These are phyloP conservation scores for Catostomus latipinnis DNA, from an alignment of 2,797 vertebrate genomes.

Conservation along the genomic window DNA sequence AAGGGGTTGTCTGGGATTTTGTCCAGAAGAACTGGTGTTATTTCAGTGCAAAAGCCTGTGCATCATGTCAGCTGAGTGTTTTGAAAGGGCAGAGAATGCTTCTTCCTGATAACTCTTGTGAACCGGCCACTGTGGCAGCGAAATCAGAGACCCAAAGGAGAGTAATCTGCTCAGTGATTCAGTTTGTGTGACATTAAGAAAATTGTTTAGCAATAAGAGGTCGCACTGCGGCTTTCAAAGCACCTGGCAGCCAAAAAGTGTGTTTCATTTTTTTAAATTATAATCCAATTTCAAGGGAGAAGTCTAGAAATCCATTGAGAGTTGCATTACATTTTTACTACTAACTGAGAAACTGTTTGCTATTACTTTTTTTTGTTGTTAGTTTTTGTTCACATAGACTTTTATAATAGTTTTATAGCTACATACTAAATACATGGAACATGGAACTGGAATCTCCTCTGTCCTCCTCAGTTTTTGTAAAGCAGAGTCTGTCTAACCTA, in stretches of 20 bases:
- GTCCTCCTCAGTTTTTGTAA: not conserved
- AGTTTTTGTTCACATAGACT: not conserved
- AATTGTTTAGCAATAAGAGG: slow-evolving; percentile 17
- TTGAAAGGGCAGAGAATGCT: slow-evolving; percentile 8
- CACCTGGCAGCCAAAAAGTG: not conserved
- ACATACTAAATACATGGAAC: no score
- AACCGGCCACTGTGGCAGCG: not conserved
- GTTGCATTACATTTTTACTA: slow-evolving; percentile 1
- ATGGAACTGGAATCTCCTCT: no score
- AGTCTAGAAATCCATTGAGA: not conserved
- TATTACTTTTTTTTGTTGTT: not conserved
- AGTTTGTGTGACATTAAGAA: slow-evolving; percentile 22
- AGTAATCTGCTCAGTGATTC: not conserved
- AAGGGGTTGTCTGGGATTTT: not conserved
- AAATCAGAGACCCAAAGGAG: slow-evolving; percentile 9
- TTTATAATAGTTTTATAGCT: not conserved
- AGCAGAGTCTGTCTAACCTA: not conserved
- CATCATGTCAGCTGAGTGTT: slow-evolving; percentile 20
- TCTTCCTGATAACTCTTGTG: slow-evolving; percentile 21
- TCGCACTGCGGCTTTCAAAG: not conserved
- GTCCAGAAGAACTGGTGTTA: not conserved
- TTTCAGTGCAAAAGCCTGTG: slow-evolving; percentile 31
- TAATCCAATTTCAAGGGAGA: slow-evolving; percentile 18
- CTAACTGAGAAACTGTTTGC: slow-evolving; percentile 24
- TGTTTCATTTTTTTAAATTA: not conserved